These are phyloP conservation scores for Leptogaster cylindrica DNA, from an alignment of 2,888 invertebrate species.

Conservation along the genomic window DNA sequence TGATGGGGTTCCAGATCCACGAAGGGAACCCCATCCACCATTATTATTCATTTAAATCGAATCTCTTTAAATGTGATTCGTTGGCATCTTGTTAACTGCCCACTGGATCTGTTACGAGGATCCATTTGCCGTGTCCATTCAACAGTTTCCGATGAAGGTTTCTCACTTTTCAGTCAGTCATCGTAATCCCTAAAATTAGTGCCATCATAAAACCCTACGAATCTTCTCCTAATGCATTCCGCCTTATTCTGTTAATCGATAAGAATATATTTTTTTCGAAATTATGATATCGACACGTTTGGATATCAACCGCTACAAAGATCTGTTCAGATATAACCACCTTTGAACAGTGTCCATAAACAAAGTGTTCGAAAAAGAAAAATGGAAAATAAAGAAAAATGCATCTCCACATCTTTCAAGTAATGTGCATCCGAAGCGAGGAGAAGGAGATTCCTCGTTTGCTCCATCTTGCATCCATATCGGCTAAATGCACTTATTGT, in stretches of 20 bases:
- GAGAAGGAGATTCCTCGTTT: too few species aligned
- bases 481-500: constrained; percentile 34
- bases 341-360: too few species aligned
- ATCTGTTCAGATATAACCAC: not conserved
- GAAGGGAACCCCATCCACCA: not conserved
- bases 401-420: too few species aligned
- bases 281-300: constrained; percentile 30
- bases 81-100: not conserved
- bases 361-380: too few species aligned
- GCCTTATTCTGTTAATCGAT: constrained; percentile 12
- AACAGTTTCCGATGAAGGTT: constrained; percentile 6
- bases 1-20: constrained; percentile 22
- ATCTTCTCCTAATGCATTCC: constrained; percentile 21
- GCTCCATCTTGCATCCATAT: too few species aligned
- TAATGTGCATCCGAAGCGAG: not conserved
- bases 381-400: not conserved
- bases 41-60: constrained; percentile 20
- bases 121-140: not conserved
- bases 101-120: too few species aligned
- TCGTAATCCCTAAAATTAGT: constrained; percentile 28
- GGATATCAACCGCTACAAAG: not conserved
- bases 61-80: not conserved
- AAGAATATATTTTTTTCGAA: constrained; percentile 20
- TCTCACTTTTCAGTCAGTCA: constrained; percentile 24
- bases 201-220: constrained; percentile 27